These are phyloP conservation scores for Microctonus brassicae DNA, from an alignment of 2,888 invertebrate species.

Conservation along the genomic window DNA sequence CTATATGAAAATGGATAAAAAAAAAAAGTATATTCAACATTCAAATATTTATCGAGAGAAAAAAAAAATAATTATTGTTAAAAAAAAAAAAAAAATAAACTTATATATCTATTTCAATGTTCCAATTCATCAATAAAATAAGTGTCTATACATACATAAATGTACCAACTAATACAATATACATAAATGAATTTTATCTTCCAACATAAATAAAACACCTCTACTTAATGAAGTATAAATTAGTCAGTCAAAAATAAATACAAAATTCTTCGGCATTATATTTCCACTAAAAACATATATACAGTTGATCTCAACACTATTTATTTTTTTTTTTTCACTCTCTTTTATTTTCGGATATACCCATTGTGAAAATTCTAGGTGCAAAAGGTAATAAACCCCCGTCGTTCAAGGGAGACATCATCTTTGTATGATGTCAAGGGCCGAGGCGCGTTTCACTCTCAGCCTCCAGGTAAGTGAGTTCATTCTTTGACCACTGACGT, in stretches of 20 bases:
- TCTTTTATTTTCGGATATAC: neutral
- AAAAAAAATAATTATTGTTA: neutral
- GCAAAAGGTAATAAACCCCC: conserved; percentile 23
- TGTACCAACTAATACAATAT: neutral
- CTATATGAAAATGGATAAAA: too few relatives aligned
- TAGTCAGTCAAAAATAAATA: neutral
- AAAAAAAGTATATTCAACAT: neutral
- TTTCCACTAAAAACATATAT: neutral
- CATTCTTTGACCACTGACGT: neutral
- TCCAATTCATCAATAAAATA: neutral
- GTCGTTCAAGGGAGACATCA: neutral
- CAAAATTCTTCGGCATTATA: neutral
- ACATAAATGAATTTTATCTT: neutral
- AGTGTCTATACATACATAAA: neutral
- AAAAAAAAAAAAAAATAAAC: neutral
- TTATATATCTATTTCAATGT: neutral
- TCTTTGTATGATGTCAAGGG: too few relatives aligned
- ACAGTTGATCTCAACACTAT: neutral
- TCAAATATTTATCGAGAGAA: too few relatives aligned
- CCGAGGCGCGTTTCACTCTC: neutral
- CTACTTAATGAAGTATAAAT: too few relatives aligned
- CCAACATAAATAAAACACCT: too few relatives aligned
- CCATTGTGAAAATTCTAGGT: conserved; percentile 9
- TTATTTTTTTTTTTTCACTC: neutral
- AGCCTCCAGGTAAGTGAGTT: conserved; percentile 23